Conservation (phyloP, 2,888 invertebrate genomes). For the Meliscaeva auricollis region DNA sequence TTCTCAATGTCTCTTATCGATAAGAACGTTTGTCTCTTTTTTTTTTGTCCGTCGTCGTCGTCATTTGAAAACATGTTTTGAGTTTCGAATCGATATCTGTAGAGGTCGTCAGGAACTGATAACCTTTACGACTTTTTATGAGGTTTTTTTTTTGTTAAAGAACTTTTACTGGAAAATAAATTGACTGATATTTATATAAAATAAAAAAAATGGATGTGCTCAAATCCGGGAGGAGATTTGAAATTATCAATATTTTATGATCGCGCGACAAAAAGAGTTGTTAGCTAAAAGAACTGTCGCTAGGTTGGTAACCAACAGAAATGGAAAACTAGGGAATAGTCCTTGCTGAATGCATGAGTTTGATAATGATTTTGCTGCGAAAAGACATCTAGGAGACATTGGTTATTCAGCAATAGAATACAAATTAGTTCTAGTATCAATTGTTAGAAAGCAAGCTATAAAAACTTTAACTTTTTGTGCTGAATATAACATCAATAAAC, state of each 20-base stretch:
- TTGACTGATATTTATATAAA: neutral
- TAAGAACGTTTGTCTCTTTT: constrained; percentile 36
- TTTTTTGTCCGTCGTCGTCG: neutral
- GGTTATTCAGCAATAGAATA: no score
- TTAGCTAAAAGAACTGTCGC: no score
- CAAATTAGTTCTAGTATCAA: no score
- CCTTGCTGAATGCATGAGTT: no score
- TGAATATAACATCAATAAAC: no score
- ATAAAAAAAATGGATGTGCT: neutral
- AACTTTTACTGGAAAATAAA: constrained; percentile 11
- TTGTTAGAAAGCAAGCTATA: no score
- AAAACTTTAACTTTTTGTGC: no score
- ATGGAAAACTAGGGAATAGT: no score
- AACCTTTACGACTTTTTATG: constrained; percentile 54
- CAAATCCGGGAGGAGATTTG: constrained; percentile 28
- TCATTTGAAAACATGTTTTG: constrained; percentile 67
- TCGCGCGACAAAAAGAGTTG: constrained; percentile 5
- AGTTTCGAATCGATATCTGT: constrained; percentile 61
- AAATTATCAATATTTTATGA: neutral
- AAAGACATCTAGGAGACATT: no score
- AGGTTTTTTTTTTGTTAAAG: constrained; percentile 1
- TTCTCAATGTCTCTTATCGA: constrained; percentile 67
- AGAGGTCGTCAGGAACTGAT: constrained; percentile 46
- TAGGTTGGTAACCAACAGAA: no score
- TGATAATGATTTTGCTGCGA: no score